Base-by-base conservation (phyloP, 1,140 invertebrate genomes). In the Cydia pomonella region DNA sequence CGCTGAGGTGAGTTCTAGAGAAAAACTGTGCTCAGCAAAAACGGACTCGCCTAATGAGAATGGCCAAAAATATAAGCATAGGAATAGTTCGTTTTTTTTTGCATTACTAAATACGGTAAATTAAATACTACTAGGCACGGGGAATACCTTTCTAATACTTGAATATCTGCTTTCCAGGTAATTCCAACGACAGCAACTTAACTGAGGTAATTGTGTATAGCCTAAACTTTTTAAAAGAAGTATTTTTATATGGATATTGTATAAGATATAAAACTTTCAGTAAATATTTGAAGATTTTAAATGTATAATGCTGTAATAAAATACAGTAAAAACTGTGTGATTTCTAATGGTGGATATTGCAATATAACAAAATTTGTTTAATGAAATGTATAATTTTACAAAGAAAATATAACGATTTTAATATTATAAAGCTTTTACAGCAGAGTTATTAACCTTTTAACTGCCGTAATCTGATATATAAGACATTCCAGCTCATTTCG, bases 1-100 rank as follows among this genome's bases (percentile, higher is more conserved):
- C 84, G 85, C 33, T 89, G 76, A 75, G 10, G 47, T 50, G 16
- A 50, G 41, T 44, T 12, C n/a, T n/a, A n/a, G n/a, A n/a, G n/a
- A n/a, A 44, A 1, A 44, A 33, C 29, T 33, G 2, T 33, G n/a
- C n/a, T n/a, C n/a, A n/a, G n/a, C n/a, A n/a, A n/a, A n/a, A n/a
- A n/a, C n/a, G n/a, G n/a, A n/a, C n/a, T n/a, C n/a, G n/a, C n/a
- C n/a, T n/a, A n/a, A n/a, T n/a, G n/a, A n/a, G n/a, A n/a, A n/a
- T n/a, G n/a, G n/a, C n/a, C n/a, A n/a, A n/a, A n/a, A n/a, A n/a
- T n/a, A n/a, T n/a, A n/a, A n/a, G n/a, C n/a, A n/a, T n/a, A n/a
- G n/a, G n/a, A n/a, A n/a, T n/a, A n/a, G n/a, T n/a, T n/a, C n/a
- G n/a, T n/a, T n/a, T n/a, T n/a, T n/a, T n/a, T n/a, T n/a, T n/a